Percentiles rank a stretch among this genome's conserved stretches.
Evolutionary conservation across 2,797 vertebrate species (phyloP).

Genomic region (Parambassis ranga): DNA sequence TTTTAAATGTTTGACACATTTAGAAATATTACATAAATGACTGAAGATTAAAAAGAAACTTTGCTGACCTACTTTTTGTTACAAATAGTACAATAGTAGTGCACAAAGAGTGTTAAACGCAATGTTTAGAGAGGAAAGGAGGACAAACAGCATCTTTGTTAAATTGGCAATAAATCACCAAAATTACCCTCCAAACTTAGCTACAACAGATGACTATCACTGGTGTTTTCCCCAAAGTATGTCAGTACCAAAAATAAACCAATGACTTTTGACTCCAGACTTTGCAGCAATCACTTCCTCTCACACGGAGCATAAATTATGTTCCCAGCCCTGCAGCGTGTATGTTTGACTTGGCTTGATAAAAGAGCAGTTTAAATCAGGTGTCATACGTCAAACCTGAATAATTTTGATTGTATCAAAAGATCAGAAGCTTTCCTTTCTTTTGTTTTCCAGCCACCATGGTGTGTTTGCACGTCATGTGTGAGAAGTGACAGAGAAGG

Average conservation of each 20-base stretch:
- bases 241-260: conserved; percentile 23
- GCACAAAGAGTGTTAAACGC: no score
- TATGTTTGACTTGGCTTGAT: neutral
- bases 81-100: no score
- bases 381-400: conserved; percentile 5
- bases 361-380: conserved; percentile 9
- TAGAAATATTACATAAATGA: no score
- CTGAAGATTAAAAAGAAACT: no score
- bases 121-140: no score
- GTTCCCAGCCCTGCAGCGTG: neutral
- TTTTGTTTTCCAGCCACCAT: conserved; percentile 24
- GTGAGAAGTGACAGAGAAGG: conserved; percentile 10
- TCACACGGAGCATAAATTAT: neutral
- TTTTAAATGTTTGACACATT: neutral
- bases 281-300: neutral
- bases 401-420: neutral
- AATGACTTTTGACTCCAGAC: conserved; percentile 5
- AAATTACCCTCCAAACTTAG: neutral
- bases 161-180: no score
- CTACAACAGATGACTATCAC: conserved; percentile 3
- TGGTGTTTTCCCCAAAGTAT: conserved; percentile 23
- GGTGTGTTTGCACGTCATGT: conserved; percentile 46
- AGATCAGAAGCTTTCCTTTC: conserved; percentile 13
- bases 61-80: no score
- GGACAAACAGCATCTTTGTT: no score